These are phyloP conservation scores for Acronicta psi DNA, from an alignment of 2,888 invertebrate genomes.

Conservation along the genomic window DNA sequence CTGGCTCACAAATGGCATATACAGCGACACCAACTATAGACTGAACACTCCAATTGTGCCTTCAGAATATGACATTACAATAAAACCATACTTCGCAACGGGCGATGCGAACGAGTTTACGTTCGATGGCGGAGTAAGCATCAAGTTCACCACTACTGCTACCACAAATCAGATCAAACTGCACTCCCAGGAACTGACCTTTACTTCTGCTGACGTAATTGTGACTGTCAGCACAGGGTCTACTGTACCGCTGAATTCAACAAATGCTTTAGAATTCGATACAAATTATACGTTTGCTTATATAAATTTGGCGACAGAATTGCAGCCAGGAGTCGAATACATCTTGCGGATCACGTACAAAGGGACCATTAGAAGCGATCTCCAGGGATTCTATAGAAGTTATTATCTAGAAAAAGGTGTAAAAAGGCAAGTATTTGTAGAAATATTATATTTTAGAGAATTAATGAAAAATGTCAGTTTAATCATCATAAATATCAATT, in stretches of 20 bases:
- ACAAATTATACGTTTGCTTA: slow-evolving; percentile 82
- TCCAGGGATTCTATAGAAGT: slow-evolving; percentile 90
- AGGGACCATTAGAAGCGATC: slow-evolving; percentile 87
- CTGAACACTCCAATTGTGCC: slow-evolving; percentile 84
- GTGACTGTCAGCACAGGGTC: slow-evolving; percentile 57
- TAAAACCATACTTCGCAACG: slow-evolving; percentile 87
- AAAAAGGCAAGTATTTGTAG: slow-evolving; percentile 88
- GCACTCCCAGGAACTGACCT: slow-evolving; percentile 76
- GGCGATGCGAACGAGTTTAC: slow-evolving; percentile 75
- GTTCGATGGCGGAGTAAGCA: slow-evolving; percentile 84
- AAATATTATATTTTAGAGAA: no score
- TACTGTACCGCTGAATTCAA: slow-evolving; percentile 57
- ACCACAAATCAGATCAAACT: slow-evolving; percentile 76
- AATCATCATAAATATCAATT: no score
- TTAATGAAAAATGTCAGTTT: no score
- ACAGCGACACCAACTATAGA: slow-evolving; percentile 75
- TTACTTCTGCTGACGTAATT: slow-evolving; percentile 65
- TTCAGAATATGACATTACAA: slow-evolving; percentile 83
- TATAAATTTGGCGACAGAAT: slow-evolving; percentile 76
- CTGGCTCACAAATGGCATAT: slow-evolving; percentile 58
- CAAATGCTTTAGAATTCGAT: slow-evolving; percentile 72
- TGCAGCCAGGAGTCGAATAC: slow-evolving; percentile 79
- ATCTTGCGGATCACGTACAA: slow-evolving; percentile 84
- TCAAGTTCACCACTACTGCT: slow-evolving; percentile 70
- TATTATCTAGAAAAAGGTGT: slow-evolving; percentile 85